These are phyloP conservation scores for Sebastes cheni DNA, from an alignment of 2,797 vertebrate species.

Conservation along the genomic window DNA sequence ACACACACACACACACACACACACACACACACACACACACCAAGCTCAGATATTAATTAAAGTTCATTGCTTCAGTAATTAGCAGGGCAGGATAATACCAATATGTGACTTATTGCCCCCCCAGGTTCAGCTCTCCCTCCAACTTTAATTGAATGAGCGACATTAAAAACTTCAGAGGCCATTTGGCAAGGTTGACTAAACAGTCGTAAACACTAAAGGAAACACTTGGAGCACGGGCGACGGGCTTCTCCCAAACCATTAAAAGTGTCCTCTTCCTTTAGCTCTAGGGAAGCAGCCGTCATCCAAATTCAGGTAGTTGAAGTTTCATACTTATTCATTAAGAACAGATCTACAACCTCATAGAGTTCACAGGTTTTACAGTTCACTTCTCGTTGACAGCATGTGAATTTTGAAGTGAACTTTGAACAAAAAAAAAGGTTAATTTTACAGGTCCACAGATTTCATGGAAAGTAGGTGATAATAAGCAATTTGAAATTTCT, in stretches of 20 bases:
- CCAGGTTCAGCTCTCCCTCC: constrained; percentile 67
- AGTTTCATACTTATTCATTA: neutral
- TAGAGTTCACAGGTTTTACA: no score
- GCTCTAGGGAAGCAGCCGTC: constrained; percentile 8
- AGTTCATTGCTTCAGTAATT: constrained; percentile 83
- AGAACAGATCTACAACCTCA: neutral
- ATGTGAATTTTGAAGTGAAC: no score
- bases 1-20: constrained; percentile 29
- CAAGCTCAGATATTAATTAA: constrained; percentile 78
- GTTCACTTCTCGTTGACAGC: no score
- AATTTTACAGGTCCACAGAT: no score
- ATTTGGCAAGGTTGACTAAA: constrained; percentile 80
- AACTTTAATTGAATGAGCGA: constrained; percentile 82
- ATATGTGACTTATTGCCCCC: constrained; percentile 78
- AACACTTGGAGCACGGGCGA: constrained; percentile 48
- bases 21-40: constrained; percentile 23
- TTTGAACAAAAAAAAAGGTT: no score
- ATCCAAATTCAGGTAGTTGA: neutral
- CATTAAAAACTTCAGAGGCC: constrained; percentile 80
- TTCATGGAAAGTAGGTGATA: no score
- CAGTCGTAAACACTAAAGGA: constrained; percentile 73
- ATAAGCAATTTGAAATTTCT: no score
- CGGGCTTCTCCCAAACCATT: constrained; percentile 24
- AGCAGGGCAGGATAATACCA: constrained; percentile 80
- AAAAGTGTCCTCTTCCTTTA: constrained; percentile 38